These are phyloP conservation scores for Tonatia bakeri DNA, from an alignment of 2,113 vertebrate genomes.

Conservation along the genomic window DNA sequence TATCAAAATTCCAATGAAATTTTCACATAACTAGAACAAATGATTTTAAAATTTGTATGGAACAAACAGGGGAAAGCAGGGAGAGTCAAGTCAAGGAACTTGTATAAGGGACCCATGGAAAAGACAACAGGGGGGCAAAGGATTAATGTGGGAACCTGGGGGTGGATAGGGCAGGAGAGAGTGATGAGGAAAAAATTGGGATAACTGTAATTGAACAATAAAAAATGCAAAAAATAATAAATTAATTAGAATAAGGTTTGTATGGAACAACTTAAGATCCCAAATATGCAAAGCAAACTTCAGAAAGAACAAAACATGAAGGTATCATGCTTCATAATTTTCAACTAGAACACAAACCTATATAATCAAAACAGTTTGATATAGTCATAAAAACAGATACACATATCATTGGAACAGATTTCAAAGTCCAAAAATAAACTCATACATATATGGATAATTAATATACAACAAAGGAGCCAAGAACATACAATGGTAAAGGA, in stretches of 20 bases:
- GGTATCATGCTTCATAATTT: not conserved
- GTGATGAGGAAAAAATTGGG: too few species aligned
- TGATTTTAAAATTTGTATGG: too few species aligned
- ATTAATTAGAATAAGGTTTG: not conserved
- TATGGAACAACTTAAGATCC: not conserved
- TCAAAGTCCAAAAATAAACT: not conserved
- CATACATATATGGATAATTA: not conserved
- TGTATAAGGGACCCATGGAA: too few species aligned
- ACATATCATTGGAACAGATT: not conserved
- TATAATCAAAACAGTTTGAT: not conserved
- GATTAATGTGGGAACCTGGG: too few species aligned
- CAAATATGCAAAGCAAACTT: not conserved
- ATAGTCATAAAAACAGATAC: not conserved
- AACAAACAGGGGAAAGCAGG: too few species aligned
- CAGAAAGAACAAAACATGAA: not conserved
- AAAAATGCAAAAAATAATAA: too few species aligned
- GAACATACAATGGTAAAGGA: not conserved
- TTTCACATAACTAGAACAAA: too few species aligned
- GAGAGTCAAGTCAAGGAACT: too few species aligned
- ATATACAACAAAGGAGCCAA: not conserved
- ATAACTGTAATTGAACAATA: too few species aligned
- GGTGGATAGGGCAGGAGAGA: too few species aligned
- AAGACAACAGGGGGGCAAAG: too few species aligned
- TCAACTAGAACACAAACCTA: not conserved
- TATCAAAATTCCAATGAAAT: not conserved